Evolutionary conservation across 2,888 invertebrate genomes (phyloP).

Genomic region (Dynastes grantii): DNA sequence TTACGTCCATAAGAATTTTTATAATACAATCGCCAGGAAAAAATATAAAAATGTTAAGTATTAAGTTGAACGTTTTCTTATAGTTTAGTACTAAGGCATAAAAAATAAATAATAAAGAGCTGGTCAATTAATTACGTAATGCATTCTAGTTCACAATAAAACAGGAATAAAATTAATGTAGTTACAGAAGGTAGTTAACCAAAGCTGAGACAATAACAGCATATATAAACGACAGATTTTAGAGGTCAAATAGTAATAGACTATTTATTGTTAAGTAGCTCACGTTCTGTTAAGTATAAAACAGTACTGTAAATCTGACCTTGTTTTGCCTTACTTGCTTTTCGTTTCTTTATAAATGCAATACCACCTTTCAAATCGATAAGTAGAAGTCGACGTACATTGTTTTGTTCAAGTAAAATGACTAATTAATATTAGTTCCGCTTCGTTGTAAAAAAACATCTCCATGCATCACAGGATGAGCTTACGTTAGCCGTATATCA

Average conservation of each 20-base stretch:
- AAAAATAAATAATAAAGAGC: too few species aligned
- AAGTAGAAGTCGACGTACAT: not conserved
- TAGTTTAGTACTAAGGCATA: too few species aligned
- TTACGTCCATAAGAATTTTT: too few species aligned
- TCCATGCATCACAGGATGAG: not conserved
- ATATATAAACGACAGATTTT: slow-evolving; percentile 11
- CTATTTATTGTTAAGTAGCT: slow-evolving; percentile 10
- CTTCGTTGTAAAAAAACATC: not conserved
- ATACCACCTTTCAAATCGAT: slow-evolving; percentile 8
- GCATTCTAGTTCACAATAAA: too few species aligned
- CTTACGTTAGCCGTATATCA: not conserved
- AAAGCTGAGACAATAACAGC: slow-evolving; percentile 3
- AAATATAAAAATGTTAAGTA: too few species aligned
- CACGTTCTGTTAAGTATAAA: slow-evolving; percentile 15
- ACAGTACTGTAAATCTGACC: not conserved
- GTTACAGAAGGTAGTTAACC: not conserved
- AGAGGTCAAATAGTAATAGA: slow-evolving; percentile 11
- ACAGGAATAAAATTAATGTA: not conserved
- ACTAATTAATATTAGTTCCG: not conserved
- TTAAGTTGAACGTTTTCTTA: too few species aligned
- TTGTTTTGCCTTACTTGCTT: slow-evolving; percentile 16
- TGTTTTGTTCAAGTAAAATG: not conserved
- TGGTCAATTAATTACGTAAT: too few species aligned
- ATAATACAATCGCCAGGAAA: too few species aligned
- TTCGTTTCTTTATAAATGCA: slow-evolving; percentile 1